These are phyloP conservation scores for Onthophagus taurus DNA, from an alignment of 1,140 invertebrate species.

Conservation along the genomic window DNA sequence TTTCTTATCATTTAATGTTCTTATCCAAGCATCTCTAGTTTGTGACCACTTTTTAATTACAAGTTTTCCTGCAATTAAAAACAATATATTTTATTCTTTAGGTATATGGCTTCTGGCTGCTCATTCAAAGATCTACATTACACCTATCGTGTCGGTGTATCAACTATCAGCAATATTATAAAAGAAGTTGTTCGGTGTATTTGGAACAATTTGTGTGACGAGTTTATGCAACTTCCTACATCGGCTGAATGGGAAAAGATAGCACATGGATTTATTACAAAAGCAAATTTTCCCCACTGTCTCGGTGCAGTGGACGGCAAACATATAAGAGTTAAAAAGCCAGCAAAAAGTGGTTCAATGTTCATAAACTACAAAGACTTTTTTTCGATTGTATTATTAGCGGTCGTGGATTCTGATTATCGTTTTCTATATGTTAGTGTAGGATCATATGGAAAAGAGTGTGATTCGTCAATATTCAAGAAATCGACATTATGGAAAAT, in stretches of 20 bases:
- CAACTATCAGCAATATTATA: slow-evolving; percentile 24
- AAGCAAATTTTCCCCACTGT: slow-evolving; percentile 32
- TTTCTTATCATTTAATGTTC: slow-evolving; percentile 4
- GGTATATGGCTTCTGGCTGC: slow-evolving; percentile 20
- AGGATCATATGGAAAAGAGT: slow-evolving; percentile 36
- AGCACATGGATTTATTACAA: slow-evolving; percentile 13
- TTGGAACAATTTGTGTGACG: slow-evolving; percentile 21
- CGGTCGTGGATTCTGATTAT: slow-evolving; percentile 35
- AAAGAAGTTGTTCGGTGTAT: slow-evolving; percentile 20
- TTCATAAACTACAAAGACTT: slow-evolving; percentile 30
- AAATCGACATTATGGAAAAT: slow-evolving; percentile 21
- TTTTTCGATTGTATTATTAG: slow-evolving; percentile 37
- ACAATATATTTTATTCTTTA: slow-evolving; percentile 12
- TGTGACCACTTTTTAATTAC: slow-evolving; percentile 3
- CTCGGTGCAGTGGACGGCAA: slow-evolving; percentile 35
- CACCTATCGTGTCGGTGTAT: slow-evolving; percentile 23
- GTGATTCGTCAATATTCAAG: slow-evolving; percentile 35
- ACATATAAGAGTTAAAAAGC: slow-evolving; percentile 31
- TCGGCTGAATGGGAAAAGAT: slow-evolving; percentile 16
- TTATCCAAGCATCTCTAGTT: slow-evolving; percentile 7
- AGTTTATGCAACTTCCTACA: slow-evolving; percentile 14
- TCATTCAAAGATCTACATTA: slow-evolving; percentile 18
- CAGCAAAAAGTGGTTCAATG: slow-evolving; percentile 27
- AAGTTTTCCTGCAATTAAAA: not conserved
- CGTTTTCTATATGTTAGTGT: slow-evolving; percentile 35